Conservation (phyloP, 1,140 invertebrate genomes). For the Calycopis cecrops region DNA sequence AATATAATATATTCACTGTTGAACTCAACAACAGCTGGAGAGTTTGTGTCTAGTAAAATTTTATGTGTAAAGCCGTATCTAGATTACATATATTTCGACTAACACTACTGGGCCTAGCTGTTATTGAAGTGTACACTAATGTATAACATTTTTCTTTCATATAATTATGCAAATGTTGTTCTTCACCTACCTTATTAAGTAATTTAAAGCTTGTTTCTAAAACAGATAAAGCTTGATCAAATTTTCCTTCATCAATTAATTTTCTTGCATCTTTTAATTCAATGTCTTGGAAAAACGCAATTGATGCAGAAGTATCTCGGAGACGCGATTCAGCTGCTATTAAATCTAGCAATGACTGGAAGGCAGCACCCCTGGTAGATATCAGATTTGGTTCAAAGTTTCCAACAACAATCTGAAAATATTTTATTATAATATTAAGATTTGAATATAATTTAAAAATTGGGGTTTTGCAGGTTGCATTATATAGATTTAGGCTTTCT, state of each 20-base stretch:
- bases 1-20: no score
- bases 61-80: no score
- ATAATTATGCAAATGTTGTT: no score
- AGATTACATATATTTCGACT: no score
- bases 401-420: conserved; percentile 77
- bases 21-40: no score
- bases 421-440: conserved; percentile 18
- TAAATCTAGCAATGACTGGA: conserved; percentile 81
- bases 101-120: no score
- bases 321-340: conserved; percentile 77
- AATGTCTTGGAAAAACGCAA: conserved; percentile 81
- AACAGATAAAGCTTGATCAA: conserved; percentile 78
- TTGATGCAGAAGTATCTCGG: conserved; percentile 77
- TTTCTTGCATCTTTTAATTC: conserved; percentile 79
- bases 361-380: conserved; percentile 80
- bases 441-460: no score
- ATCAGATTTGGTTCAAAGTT: conserved; percentile 86
- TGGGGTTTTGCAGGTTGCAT: no score
- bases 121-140: no score
- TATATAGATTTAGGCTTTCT: no score
- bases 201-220: conserved; percentile 84
- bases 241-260: conserved; percentile 77
- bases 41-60: no score
- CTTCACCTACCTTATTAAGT: conserved; percentile 78
- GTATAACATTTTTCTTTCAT: no score